Conservation (phyloP, 1,140 invertebrate species). For the Yoshiicerus persimilis region DNA sequence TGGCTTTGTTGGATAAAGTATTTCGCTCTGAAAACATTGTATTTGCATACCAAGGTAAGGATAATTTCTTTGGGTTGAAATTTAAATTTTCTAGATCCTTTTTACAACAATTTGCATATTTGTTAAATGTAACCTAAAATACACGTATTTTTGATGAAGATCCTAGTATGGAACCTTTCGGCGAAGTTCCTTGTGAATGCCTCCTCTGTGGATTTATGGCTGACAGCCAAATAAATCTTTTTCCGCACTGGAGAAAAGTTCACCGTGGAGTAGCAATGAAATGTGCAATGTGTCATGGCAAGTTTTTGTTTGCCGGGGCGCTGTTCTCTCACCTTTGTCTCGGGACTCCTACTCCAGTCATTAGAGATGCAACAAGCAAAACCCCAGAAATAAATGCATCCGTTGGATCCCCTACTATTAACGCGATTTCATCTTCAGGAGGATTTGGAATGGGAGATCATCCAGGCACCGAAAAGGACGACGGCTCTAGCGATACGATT, state of each 20-base stretch:
- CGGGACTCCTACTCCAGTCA: conserved; percentile 43
- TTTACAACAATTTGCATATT: neutral
- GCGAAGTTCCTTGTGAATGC: conserved; percentile 44
- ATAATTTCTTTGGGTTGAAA: too few relatives aligned
- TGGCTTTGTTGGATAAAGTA: conserved; percentile 41
- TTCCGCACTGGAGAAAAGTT: conserved; percentile 43
- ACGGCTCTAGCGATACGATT: conserved; percentile 27
- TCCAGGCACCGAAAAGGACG: neutral
- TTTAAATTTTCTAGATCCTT: neutral
- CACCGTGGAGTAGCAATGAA: conserved; percentile 43
- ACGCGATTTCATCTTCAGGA: neutral
- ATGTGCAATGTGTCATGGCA: conserved; percentile 47
- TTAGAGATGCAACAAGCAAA: neutral
- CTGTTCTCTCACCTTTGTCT: conserved; percentile 46
- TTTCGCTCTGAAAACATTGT: conserved; percentile 37
- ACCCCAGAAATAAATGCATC: neutral
- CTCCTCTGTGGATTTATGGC: conserved; percentile 38
- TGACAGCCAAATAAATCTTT: conserved; percentile 31
- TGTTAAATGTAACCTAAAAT: neutral
- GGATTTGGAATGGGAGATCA: neutral
- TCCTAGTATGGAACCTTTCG: conserved; percentile 8
- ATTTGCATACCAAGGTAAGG: neutral
- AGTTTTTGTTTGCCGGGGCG: conserved; percentile 46
- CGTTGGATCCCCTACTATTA: neutral
- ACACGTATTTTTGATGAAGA: neutral